These are phyloP conservation scores for Furnarius figulus DNA, from an alignment of 2,113 vertebrate genomes.

Conservation along the genomic window DNA sequence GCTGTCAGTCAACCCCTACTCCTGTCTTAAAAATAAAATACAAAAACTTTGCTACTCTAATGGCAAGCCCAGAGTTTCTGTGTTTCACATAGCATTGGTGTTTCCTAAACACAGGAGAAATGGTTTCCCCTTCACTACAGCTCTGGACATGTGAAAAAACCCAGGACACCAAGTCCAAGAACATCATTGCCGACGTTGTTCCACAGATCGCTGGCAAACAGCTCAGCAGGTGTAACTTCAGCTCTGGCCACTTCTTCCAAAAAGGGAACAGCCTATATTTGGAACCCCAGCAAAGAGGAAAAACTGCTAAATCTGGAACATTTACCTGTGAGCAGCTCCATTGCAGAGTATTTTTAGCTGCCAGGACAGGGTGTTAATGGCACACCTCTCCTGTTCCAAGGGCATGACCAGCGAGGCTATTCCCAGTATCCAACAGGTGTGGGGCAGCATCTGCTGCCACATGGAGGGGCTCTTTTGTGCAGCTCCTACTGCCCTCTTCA, in stretches of 20 bases:
- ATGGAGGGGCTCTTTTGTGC: neutral
- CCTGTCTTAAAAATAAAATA: neutral
- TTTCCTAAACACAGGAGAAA: neutral
- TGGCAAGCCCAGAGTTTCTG: neutral
- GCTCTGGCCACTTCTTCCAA: neutral
- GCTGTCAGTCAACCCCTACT: neutral
- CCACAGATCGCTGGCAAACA: neutral
- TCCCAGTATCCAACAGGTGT: constrained; percentile 19
- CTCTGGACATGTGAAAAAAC: neutral
- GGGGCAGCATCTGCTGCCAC: neutral
- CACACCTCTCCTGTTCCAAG: constrained; percentile 35
- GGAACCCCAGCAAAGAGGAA: neutral
- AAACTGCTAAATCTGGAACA: neutral
- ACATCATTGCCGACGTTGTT: neutral
- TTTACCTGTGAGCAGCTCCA: constrained; percentile 30
- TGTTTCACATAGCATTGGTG: neutral
- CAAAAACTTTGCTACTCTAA: neutral
- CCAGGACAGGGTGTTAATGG: neutral
- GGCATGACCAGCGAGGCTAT: neutral
- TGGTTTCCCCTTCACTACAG: neutral
- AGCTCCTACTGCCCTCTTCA: neutral
- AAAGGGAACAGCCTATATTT: neutral
- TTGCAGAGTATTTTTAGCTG: neutral
- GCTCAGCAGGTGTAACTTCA: neutral
- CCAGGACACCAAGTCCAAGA: neutral